Evolutionary conservation across 2,113 vertebrate genomes (phyloP).

Genomic region (Anoura caudifer): DNA sequence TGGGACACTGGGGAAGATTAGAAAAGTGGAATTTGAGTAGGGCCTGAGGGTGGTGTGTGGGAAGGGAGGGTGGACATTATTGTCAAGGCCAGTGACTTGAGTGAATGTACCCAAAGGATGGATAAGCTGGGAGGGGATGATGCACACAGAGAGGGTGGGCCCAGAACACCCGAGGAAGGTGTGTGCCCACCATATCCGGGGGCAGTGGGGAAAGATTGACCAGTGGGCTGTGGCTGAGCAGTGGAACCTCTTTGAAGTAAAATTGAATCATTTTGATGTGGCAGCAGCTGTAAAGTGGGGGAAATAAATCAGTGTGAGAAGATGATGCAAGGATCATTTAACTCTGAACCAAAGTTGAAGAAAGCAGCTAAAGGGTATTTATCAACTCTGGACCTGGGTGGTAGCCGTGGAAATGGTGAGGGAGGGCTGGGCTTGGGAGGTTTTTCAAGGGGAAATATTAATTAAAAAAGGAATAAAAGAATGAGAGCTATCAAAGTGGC

Average conservation of each 20-base stretch:
- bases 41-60: background rate
- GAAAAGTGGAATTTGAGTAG: background rate
- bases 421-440: background rate
- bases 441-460: background rate
- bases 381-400: background rate
- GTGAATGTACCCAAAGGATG: rapidly evolving
- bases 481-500: background rate
- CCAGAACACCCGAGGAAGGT: background rate
- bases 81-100: background rate
- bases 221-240: background rate
- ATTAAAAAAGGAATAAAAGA: background rate
- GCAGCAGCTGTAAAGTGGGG: background rate
- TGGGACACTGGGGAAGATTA: background rate
- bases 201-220: background rate
- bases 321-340: background rate
- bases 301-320: background rate
- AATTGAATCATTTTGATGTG: background rate
- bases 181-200: background rate
- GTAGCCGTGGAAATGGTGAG: background rate
- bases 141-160: background rate
- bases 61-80: rapidly evolving
- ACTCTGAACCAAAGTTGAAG: background rate
- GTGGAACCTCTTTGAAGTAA: background rate
- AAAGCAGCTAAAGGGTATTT: background rate
- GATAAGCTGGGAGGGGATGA: background rate